phyloP scores from a whole-genome alignment of 2,888 invertebrate species.

The Chrysolina americana region DNA sequence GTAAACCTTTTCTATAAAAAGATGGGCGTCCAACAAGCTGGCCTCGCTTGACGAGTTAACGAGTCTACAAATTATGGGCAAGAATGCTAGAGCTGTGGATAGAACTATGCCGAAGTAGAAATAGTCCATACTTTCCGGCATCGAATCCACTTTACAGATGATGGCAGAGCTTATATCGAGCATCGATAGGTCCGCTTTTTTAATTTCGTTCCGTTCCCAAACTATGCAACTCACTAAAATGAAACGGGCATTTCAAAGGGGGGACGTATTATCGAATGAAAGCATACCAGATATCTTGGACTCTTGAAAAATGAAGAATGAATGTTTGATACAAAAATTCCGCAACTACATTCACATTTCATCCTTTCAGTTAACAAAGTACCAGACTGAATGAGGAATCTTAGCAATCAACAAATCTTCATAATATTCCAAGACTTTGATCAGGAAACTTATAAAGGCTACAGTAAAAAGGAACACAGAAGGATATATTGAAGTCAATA shows the following conservation, averaged over 20 bases:
- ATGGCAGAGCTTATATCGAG: slow-evolving; percentile 96
- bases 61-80: slow-evolving; percentile 74
- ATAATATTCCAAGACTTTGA: too few species aligned
- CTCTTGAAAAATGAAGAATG: background rate
- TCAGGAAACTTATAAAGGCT: too few species aligned
- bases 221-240: slow-evolving; percentile 92
- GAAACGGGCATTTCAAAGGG: slow-evolving; percentile 10
- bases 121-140: slow-evolving; percentile 85
- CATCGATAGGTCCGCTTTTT: slow-evolving; percentile 94
- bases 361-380: too few species aligned
- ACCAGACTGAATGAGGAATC: too few species aligned
- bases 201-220: slow-evolving; percentile 92
- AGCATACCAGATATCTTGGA: background rate
- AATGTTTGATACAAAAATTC: background rate
- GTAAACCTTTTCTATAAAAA: slow-evolving; percentile 35
- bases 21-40: slow-evolving; percentile 30
- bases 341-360: too few species aligned
- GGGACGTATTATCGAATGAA: background rate
- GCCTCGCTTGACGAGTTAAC: slow-evolving; percentile 32
- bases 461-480: too few species aligned
- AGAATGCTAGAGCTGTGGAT: slow-evolving; percentile 74
- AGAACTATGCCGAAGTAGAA: slow-evolving; percentile 79
- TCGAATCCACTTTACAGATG: slow-evolving; percentile 90
- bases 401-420: too few species aligned
- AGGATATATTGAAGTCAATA: too few species aligned